Conservation (phyloP, 2,113 vertebrate species). For the Cisticola juncidis region DNA sequence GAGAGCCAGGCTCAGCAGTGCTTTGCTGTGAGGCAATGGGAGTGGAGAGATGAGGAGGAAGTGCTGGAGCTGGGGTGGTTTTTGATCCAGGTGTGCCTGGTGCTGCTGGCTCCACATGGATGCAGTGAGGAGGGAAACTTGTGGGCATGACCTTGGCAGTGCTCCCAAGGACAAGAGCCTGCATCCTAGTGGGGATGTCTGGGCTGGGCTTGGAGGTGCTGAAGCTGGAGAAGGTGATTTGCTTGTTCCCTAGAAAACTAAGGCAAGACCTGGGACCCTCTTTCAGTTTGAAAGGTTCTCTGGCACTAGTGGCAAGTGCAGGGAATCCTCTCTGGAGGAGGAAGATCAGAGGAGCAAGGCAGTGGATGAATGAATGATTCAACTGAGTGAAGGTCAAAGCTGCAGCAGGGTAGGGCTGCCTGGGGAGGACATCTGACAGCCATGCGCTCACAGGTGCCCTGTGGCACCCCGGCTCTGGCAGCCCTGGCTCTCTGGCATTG, state of each 20-base stretch:
- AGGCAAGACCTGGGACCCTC: not conserved
- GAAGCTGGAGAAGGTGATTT: not conserved
- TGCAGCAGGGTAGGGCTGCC: not conserved
- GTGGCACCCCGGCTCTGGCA: not conserved
- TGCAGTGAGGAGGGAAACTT: not conserved
- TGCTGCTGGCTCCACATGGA: rapidly evolving
- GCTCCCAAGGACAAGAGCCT: not conserved
- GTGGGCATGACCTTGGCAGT: not conserved
- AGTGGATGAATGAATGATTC: not conserved
- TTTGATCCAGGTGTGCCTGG: not conserved
- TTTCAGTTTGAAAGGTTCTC: not conserved
- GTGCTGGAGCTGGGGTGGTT: not conserved
- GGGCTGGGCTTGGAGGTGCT: not conserved
- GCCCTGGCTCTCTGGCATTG: constrained; percentile 31
- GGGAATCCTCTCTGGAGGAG: not conserved
- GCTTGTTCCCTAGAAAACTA: not conserved
- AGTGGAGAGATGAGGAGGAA: not conserved
- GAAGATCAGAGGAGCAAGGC: not conserved
- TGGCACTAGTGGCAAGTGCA: rapidly evolving
- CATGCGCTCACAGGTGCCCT: not conserved
- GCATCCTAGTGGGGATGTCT: not conserved
- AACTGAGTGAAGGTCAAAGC: constrained; percentile 7
- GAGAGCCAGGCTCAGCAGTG: not conserved
- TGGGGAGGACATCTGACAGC: not conserved
- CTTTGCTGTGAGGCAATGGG: not conserved